Evolutionary conservation across 2,888 invertebrate genomes (phyloP).

Genomic region (Chydorus sphaericus): DNA sequence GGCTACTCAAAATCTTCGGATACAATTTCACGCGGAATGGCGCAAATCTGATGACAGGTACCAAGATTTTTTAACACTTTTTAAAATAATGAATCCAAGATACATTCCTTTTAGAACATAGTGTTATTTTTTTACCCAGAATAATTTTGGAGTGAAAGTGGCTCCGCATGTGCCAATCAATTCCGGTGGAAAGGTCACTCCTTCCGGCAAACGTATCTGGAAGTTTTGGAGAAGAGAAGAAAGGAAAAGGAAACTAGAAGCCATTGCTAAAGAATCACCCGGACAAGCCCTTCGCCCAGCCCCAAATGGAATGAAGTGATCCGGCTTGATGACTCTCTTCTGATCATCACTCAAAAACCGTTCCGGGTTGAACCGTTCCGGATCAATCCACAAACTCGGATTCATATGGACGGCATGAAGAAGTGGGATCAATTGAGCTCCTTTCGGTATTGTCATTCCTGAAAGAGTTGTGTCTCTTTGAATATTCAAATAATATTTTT

Average conservation of each 20-base stretch:
- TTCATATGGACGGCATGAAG: constrained; percentile 85
- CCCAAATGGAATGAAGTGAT: constrained; percentile 82
- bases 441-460: constrained; percentile 77
- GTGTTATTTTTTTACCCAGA: no score
- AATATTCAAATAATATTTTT: no score
- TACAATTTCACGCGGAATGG: no score
- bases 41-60: no score
- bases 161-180: no score
- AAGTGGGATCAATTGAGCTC: constrained; percentile 69
- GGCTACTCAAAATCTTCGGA: no score
- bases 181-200: no score
- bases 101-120: no score
- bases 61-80: no score
- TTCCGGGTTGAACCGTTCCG: constrained; percentile 65
- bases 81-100: no score
- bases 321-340: constrained; percentile 65
- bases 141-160: no score
- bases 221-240: constrained; percentile 53
- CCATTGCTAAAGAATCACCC: constrained; percentile 71
- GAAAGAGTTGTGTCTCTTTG: constrained; percentile 64
- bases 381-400: constrained; percentile 70
- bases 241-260: constrained; percentile 82
- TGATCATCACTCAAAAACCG: constrained; percentile 68
- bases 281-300: constrained; percentile 74
- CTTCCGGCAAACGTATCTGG: neutral